phyloP scores from a whole-genome alignment of 2,113 vertebrate species.

The Microcebus murinus region DNA sequence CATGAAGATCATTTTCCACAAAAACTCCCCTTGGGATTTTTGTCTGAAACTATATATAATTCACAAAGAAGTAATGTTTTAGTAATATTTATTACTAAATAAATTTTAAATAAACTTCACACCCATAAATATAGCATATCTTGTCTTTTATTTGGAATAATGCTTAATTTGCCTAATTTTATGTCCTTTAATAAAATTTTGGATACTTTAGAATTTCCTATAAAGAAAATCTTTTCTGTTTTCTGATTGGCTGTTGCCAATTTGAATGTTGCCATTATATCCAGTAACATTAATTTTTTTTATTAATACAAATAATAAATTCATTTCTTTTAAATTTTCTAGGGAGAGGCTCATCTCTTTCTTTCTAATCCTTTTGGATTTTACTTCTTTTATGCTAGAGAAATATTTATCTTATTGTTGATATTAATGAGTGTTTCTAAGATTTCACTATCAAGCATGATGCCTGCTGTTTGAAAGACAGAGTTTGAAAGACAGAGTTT shows the following conservation, averaged over 20 bases:
- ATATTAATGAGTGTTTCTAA: constrained; percentile 3
- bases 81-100: neutral
- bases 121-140: neutral
- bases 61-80: neutral
- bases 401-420: neutral
- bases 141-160: neutral
- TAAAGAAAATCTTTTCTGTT: neutral
- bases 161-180: neutral
- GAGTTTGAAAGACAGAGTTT: neutral
- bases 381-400: too few species aligned
- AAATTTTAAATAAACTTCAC: neutral
- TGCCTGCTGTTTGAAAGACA: neutral
- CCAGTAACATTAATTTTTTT: neutral
- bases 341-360: neutral
- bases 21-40: neutral
- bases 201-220: neutral
- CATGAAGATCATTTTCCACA: neutral
- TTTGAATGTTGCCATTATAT: neutral
- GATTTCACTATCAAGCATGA: neutral
- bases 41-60: constrained; percentile 6
- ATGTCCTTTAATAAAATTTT: constrained; percentile 9
- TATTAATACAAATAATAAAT: neutral
- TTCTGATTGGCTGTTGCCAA: neutral
- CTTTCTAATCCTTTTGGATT: neutral
- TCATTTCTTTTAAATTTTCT: neutral